phyloP scores from a whole-genome alignment of 2,888 invertebrate genomes.

The Anarsia innoxiella region DNA sequence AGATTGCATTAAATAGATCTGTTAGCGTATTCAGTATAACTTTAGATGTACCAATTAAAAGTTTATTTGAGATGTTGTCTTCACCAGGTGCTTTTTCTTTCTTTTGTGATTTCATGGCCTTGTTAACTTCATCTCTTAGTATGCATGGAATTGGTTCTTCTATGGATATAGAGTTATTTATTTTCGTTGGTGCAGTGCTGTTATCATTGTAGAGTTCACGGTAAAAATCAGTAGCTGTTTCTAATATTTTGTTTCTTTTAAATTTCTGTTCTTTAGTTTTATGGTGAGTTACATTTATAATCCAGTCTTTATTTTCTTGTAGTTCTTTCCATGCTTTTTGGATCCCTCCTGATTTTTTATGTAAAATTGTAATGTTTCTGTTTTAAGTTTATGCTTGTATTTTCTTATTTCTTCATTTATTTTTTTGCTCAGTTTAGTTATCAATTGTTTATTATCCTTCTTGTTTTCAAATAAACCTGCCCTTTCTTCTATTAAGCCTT shows the following conservation, averaged over 20 bases:
- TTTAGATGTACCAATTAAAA: background rate
- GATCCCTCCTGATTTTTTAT: background rate
- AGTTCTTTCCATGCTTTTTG: conserved; percentile 5
- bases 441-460: background rate
- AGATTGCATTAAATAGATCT: conserved; percentile 5
- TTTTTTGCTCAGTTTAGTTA: background rate
- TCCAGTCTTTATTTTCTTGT: background rate
- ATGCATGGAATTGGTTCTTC: background rate
- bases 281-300: background rate
- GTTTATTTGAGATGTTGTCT: conserved; percentile 2
- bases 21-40: conserved; percentile 1
- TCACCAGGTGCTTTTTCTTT: conserved; percentile 8
- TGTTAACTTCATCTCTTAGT: background rate
- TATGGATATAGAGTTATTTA: background rate
- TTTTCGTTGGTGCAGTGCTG: background rate
- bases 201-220: background rate
- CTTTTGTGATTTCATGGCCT: conserved; percentile 8
- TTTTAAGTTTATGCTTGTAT: background rate
- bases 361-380: background rate
- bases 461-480: background rate
- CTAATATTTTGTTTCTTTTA: no score
- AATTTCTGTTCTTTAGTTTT: background rate
- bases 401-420: no score
- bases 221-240: conserved; percentile 8
- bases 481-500: background rate